Evolutionary conservation across 2,113 vertebrate species (phyloP), one percentile per base, ranked within the genome.

Genomic region (Tupaia chinensis): DNA sequence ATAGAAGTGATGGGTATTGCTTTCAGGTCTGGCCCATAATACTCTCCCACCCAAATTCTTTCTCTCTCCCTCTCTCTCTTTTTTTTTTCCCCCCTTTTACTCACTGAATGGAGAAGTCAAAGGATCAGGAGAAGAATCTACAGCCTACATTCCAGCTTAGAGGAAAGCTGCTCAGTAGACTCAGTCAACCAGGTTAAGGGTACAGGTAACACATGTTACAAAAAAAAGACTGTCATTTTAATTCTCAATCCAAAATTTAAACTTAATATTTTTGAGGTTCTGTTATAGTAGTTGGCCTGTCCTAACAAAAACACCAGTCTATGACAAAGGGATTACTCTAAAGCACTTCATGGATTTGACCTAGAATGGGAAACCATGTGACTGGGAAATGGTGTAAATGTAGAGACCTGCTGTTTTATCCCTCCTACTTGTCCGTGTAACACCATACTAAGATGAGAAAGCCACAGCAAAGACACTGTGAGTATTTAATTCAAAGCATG

Each of bases 201-300:
- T 72, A 44, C 44, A 44, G 3, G 4, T 68, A 61, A 69, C 12
- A 81, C 1, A 15, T 78, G 61, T 25, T 20, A 20, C 29, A 90
- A 79, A 53, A 13, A 91, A 53, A 13, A 91, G 77, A 79, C 16
- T 73, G 90, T 92, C 16, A 77, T 29, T 92, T 80, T 82, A 25
- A 61, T 91, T 84, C 76, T 54, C 54, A 78, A 68, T 27, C 32
- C 72, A 94, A 76, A 94, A 53, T 78, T 92, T 70, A 83, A 87
- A 93, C n/a, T 82, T 88, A 29, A 54, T 88, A 82, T 58, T 15
- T 9, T 73, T 60, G 15, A 88, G 82, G 27, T 69, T 68, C 20
- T 73, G 1, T 70, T 22, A 13, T 20, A 78, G 53, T 19, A 79
- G 84, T 92, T 83, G 76, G 27, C 44, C 61, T 63, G 11, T 65